These are phyloP conservation scores for Priocnemis perturbator DNA, from an alignment of 2,888 invertebrate species.

Conservation along the genomic window DNA sequence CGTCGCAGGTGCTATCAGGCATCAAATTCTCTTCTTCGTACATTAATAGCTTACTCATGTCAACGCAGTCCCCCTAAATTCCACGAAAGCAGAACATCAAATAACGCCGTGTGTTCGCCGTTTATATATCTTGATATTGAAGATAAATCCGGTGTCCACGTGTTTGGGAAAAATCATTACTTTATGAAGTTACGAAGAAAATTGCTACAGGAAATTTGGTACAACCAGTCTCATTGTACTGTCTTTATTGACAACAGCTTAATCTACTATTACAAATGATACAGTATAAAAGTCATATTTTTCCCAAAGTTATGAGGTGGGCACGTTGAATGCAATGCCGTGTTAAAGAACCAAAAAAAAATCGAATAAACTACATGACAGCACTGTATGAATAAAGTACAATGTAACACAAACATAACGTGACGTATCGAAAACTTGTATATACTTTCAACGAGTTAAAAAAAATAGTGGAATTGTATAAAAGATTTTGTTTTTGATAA, in stretches of 20 bases:
- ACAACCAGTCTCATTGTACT: slow-evolving; percentile 29
- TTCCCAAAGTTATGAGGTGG: slow-evolving; percentile 43
- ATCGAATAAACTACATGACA: neutral
- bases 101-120: slow-evolving; percentile 20
- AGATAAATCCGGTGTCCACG: too few relatives aligned
- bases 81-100: slow-evolving; percentile 33
- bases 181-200: slow-evolving; percentile 39
- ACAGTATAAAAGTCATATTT: slow-evolving; percentile 53
- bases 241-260: slow-evolving; percentile 39
- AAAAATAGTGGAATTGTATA: neutral
- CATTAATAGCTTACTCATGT: slow-evolving; percentile 41
- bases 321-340: neutral
- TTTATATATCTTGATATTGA: slow-evolving; percentile 2
- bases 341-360: neutral
- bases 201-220: slow-evolving; percentile 33
- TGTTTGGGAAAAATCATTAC: slow-evolving; percentile 58
- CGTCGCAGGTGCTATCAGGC: slow-evolving; percentile 18
- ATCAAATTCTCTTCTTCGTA: slow-evolving; percentile 43
- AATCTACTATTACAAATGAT: slow-evolving; percentile 22
- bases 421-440: neutral
- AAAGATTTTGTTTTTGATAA: neutral
- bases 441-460: too few relatives aligned
- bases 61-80: slow-evolving; percentile 47
- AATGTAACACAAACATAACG: neutral
- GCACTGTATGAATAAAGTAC: neutral